phyloP scores from a whole-genome alignment of 2,797 vertebrate genomes.

The Cryptoprocta ferox region DNA sequence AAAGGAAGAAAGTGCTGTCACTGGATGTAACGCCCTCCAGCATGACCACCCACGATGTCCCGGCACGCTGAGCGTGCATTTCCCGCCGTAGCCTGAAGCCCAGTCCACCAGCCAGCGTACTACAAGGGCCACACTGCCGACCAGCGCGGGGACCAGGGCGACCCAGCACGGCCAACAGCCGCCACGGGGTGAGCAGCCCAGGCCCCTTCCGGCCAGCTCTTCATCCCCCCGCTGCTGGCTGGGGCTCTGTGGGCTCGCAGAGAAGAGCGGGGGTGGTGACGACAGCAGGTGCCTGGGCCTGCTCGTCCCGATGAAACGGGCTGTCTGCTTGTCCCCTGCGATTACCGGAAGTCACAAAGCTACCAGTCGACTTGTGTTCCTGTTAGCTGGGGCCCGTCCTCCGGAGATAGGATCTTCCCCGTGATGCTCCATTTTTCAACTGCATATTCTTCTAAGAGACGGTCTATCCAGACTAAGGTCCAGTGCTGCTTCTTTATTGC shows the following conservation, averaged over 20 bases:
- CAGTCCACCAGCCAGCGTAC: not conserved
- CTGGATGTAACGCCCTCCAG: not conserved
- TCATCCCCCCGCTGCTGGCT: not conserved
- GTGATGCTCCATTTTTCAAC: not conserved
- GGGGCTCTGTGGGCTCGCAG: not conserved
- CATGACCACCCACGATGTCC: not conserved
- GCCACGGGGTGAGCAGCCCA: not conserved
- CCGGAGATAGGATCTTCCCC: not conserved
- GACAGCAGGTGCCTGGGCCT: not conserved
- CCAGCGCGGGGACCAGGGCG: not conserved
- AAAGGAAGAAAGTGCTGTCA: not conserved
- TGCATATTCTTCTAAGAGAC: not conserved
- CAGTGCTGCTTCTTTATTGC: not conserved
- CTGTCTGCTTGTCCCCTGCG: not conserved
- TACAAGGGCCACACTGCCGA: not conserved
- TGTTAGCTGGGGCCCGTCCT: not conserved
- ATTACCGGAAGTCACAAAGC: not conserved
- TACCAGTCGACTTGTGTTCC: not conserved
- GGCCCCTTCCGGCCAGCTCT: not conserved
- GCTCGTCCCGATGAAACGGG: not conserved
- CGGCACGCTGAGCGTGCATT: rapidly evolving
- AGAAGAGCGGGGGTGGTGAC: not conserved
- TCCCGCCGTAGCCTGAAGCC: not conserved
- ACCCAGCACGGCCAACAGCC: not conserved
- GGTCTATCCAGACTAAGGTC: not conserved